These are phyloP conservation scores for Limnephilus auricula DNA, from an alignment of 2,888 invertebrate species.

Conservation along the genomic window DNA sequence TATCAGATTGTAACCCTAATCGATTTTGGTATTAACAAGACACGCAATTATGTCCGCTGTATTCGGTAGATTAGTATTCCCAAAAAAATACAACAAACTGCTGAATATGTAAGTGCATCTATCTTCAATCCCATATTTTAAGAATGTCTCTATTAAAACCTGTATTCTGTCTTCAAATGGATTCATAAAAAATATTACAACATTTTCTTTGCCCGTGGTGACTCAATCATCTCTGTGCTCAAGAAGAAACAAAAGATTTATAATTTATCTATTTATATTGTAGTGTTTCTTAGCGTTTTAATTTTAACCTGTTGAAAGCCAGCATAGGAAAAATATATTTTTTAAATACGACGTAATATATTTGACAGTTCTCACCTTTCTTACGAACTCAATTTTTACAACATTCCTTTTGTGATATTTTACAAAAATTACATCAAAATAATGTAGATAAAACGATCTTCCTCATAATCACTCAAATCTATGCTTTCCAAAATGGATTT, in stretches of 20 bases:
- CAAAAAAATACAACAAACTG: not conserved
- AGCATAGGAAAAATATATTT: too few species aligned
- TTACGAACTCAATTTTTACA: too few species aligned
- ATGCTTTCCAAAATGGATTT: too few species aligned
- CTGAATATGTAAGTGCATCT: not conserved
- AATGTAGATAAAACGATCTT: too few species aligned
- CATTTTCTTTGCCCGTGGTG: not conserved
- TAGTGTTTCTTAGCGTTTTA: not conserved
- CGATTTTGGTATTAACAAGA: not conserved
- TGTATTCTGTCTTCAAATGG: not conserved
- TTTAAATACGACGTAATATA: too few species aligned
- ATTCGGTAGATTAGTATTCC: not conserved
- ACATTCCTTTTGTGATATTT: too few species aligned
- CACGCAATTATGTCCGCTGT: not conserved
- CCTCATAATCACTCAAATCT: too few species aligned
- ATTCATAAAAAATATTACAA: not conserved
- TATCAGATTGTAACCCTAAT: not conserved
- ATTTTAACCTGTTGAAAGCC: too few species aligned
- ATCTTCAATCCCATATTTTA: not conserved
- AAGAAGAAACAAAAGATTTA: not conserved
- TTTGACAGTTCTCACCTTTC: too few species aligned
- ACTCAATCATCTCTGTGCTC: not conserved
- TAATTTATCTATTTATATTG: too few species aligned
- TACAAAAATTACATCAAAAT: too few species aligned
- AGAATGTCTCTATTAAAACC: not conserved